Conservation (phyloP, 1,140 invertebrate genomes). For the Drosophila nebulosa region DNA sequence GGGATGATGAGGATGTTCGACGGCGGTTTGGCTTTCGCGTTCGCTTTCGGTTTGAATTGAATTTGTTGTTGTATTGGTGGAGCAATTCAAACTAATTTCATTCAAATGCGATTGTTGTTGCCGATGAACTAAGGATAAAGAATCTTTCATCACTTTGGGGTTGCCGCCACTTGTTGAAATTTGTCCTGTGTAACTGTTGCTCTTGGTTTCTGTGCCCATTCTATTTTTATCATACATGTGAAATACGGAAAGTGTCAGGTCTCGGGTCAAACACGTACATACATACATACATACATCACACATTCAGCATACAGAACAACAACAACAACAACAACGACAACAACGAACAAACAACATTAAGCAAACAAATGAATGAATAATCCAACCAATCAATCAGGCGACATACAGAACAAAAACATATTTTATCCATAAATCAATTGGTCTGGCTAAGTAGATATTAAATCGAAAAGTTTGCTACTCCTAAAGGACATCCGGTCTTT, state of each 20-base stretch:
- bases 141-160: conserved; percentile 79
- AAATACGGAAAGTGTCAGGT: conserved; percentile 73
- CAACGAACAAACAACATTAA: background rate
- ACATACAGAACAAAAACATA: background rate
- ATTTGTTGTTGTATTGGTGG: conserved; percentile 35
- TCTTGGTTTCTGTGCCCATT: conserved; percentile 80
- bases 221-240: conserved; percentile 73
- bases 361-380: background rate
- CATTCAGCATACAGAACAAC: background rate
- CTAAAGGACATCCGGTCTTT: background rate
- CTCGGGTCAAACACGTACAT: conserved; percentile 58
- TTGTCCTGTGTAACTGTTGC: conserved; percentile 79
- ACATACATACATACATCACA: background rate
- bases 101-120: conserved; percentile 63
- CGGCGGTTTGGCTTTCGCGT: conserved; percentile 16
- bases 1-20: conserved; percentile 21
- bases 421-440: background rate
- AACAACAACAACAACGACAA: background rate
- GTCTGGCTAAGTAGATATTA: background rate
- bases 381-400: background rate
- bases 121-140: conserved; percentile 73
- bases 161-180: conserved; percentile 79
- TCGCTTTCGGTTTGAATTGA: conserved; percentile 37
- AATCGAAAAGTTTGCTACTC: background rate
- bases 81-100: conserved; percentile 47